Percentiles rank a stretch among this genome's conserved stretches.
Evolutionary conservation across 2,888 invertebrate genomes (phyloP).

Genomic region (Volucella inflata): DNA sequence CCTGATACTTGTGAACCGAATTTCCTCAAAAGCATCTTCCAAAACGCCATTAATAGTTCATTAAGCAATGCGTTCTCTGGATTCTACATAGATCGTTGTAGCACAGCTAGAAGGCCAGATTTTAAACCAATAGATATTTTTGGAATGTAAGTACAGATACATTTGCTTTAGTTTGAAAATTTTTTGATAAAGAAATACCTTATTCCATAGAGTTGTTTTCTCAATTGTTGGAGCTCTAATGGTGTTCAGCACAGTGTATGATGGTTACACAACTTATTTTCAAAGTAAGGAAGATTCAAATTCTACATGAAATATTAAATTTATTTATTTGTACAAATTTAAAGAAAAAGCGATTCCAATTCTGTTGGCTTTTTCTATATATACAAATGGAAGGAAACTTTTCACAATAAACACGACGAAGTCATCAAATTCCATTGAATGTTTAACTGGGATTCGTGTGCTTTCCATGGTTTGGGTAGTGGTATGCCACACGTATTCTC

Average conservation of each 20-base stretch:
- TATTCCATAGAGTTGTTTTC: conserved; percentile 48
- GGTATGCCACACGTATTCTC: conserved; percentile 38
- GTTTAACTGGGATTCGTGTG: conserved; percentile 55
- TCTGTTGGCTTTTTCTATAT: conserved; percentile 49
- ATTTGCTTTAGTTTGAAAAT: background rate
- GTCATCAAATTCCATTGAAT: conserved; percentile 41
- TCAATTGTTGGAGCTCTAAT: conserved; percentile 42
- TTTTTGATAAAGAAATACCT: background rate
- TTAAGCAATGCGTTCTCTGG: conserved; percentile 33
- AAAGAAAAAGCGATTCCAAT: conserved; percentile 15
- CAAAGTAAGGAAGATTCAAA: conserved; percentile 8
- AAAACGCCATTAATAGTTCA: conserved; percentile 6
- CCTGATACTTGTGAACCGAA: conserved; percentile 49
- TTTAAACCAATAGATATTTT: conserved; percentile 51
- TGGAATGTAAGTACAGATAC: conserved; percentile 47
- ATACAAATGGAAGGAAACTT: conserved; percentile 48
- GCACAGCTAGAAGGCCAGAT: conserved; percentile 1
- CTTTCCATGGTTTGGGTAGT: conserved; percentile 65
- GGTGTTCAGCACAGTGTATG: conserved; percentile 49
- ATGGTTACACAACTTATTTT: conserved; percentile 20
- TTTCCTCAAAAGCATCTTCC: conserved; percentile 38
- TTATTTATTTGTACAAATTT: background rate
- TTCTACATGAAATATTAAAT: background rate
- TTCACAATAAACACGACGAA: conserved; percentile 36
- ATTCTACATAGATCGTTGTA: conserved; percentile 36